A percentile compares a stretch with the other conserved stretches of the same genome.
These are phyloP conservation scores for Odocoileus hemionus DNA, from an alignment of 2,113 vertebrate genomes.

Conservation along the genomic window DNA sequence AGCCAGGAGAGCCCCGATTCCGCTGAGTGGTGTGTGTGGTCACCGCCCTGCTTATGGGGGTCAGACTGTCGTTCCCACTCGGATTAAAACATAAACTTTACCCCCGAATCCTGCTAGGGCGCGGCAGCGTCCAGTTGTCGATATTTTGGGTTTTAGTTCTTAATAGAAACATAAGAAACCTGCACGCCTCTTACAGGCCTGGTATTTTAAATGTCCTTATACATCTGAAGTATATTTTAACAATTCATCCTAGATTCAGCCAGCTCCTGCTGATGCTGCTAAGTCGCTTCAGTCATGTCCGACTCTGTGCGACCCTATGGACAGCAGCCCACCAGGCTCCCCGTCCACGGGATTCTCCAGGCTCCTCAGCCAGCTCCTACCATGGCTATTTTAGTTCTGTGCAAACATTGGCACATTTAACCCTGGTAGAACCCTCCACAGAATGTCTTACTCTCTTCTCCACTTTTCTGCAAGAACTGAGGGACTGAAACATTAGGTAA, in stretches of 20 bases:
- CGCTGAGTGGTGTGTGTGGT: background rate
- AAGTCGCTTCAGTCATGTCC: too few relatives aligned
- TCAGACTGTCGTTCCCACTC: background rate
- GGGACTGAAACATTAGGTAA: too few relatives aligned
- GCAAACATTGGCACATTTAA: background rate
- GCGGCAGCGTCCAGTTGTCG: fast-evolving
- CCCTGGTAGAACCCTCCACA: fast-evolving
- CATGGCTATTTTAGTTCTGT: background rate
- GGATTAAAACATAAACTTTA: background rate
- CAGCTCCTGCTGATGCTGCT: background rate
- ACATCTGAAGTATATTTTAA: background rate
- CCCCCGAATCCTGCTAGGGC: background rate
- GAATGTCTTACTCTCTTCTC: background rate
- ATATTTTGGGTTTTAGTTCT: background rate
- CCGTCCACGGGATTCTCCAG: too few relatives aligned
- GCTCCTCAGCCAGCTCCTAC: too few relatives aligned
- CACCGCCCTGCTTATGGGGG: background rate
- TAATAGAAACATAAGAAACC: background rate
- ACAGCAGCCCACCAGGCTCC: background rate
- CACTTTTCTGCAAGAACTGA: background rate
- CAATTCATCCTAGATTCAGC: background rate
- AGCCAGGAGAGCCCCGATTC: background rate
- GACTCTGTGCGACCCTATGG: too few relatives aligned
- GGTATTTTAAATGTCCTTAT: background rate
- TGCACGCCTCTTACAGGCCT: background rate